phyloP scores from a whole-genome alignment of 1,140 invertebrate genomes.

The Parasteatoda tepidariorum region DNA sequence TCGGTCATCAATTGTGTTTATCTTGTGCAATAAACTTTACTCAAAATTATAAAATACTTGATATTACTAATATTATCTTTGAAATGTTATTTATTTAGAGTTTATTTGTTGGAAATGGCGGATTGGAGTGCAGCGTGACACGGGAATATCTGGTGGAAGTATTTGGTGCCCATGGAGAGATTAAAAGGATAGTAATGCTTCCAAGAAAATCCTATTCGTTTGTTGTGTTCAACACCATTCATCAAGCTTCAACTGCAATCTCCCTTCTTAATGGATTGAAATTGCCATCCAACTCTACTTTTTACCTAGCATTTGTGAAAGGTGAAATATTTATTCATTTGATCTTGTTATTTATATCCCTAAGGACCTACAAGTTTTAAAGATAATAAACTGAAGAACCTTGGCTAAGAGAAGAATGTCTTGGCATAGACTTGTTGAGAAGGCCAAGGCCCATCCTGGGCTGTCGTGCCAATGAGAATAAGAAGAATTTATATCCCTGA shows the following conservation, averaged over 20 bases:
- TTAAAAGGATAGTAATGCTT: conserved; percentile 76
- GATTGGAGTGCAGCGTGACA: conserved; percentile 78
- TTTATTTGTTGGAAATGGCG: conserved; percentile 79
- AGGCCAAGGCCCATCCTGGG: too few relatives aligned
- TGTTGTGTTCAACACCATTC: conserved; percentile 72
- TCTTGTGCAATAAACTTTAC: too few relatives aligned
- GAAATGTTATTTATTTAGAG: conserved; percentile 69
- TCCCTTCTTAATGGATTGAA: conserved; percentile 71
- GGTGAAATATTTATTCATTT: conserved; percentile 62
- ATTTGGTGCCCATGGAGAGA: conserved; percentile 70
- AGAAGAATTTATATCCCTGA: too few relatives aligned
- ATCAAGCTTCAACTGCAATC: conserved; percentile 72
- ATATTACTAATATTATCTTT: too few relatives aligned
- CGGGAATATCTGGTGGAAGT: conserved; percentile 74
- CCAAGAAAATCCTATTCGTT: conserved; percentile 82
- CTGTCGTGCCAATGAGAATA: too few relatives aligned
- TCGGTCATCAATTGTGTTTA: neutral
- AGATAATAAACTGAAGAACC: too few relatives aligned
- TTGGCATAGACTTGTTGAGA: too few relatives aligned
- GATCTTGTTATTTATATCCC: neutral
- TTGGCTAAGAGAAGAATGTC: too few relatives aligned
- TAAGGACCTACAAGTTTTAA: too few relatives aligned
- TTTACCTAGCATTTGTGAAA: conserved; percentile 70
- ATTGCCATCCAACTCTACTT: conserved; percentile 71
- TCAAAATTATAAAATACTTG: too few relatives aligned